Base-by-base conservation (phyloP, 1,140 invertebrate genomes). In the Druon quercuslanigerum region DNA sequence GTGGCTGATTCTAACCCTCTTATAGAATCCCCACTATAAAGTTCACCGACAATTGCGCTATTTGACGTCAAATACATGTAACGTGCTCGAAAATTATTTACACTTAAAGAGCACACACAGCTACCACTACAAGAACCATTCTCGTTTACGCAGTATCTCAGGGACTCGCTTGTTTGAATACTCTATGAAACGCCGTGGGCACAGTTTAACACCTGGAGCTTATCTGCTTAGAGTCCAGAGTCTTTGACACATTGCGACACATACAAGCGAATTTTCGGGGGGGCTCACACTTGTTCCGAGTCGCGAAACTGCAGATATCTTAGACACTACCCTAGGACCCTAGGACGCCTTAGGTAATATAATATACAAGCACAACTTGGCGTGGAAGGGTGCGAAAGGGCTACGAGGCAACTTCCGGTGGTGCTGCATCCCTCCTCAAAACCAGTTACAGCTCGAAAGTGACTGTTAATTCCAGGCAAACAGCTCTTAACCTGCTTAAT, bases 401-500 rank as follows among this genome's bases (percentile, higher is more conserved):
- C 60, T n/a, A 20, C 16, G 25, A 8, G 33, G 60, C 60, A 66
- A 66, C 16, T 66, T 66, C n/a, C 60, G 60, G 33, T 66, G 60
- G n/a, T 66, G 14, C 60, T 66, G 14, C 60, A 40, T 40, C 19
- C 20, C 13, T 25, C 33, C 7, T 7, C 25, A 3, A 16, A 66
- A 40, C 60, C 60, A 66, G 25, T 46, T 66, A 66, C 25, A 66
- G 60, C 60, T 46, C 60, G 54, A 16, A 33, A 66, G 60, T 66
- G 20, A 66, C 72, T 76, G 71, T 76, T 79, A 79, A 76, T 79
- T 79, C 71, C 72, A 52, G 66, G 75, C 76, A 78, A 80, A 80
- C 72, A 76, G 57, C 50, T 51, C 71, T 60, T 74, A 78, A 76
- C 71, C 51, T 50, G 12, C 76, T 84, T 84, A 85, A 85, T 83